These are phyloP conservation scores for Epizoanthus rinbou DNA, from an alignment of 92 coral and sea anemone genomes.

Conservation along the genomic window DNA sequence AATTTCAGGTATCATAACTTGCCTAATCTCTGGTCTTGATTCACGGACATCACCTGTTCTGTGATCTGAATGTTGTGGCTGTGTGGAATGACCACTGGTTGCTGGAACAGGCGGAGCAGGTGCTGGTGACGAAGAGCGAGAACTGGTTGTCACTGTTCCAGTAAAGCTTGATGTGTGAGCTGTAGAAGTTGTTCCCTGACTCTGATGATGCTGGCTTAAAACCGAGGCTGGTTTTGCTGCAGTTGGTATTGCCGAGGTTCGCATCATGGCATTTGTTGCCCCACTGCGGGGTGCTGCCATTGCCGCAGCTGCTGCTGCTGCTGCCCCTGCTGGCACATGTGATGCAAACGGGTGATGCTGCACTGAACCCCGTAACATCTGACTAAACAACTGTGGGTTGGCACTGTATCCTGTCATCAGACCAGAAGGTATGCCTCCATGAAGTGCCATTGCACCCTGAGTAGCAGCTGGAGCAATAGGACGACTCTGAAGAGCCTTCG, in stretches of 20 bases:
- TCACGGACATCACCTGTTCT: slow-evolving; percentile 25
- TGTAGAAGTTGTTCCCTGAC: slow-evolving; percentile 28
- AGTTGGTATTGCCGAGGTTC: slow-evolving; percentile 25
- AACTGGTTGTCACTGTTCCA: neutral
- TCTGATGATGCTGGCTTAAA: slow-evolving; percentile 27
- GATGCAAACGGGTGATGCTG: slow-evolving; percentile 69
- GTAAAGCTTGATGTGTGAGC: slow-evolving; percentile 20
- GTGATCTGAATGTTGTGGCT: slow-evolving; percentile 27
- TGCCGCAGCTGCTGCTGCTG: slow-evolving; percentile 85
- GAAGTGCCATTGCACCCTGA: slow-evolving; percentile 57
- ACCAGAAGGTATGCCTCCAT: slow-evolving; percentile 46
- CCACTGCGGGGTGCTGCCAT: slow-evolving; percentile 76
- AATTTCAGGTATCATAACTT: slow-evolving; percentile 11
- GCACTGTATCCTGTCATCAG: slow-evolving; percentile 30
- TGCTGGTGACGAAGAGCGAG: neutral
- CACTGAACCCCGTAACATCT: slow-evolving; percentile 47
- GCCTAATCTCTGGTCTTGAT: slow-evolving; percentile 32
- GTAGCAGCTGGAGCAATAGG: slow-evolving; percentile 96
- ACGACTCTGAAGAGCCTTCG: slow-evolving; percentile 82
- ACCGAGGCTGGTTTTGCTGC: slow-evolving; percentile 7
- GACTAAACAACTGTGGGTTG: slow-evolving; percentile 18
- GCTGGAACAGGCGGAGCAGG: slow-evolving; percentile 14
- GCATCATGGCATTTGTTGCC: slow-evolving; percentile 34
- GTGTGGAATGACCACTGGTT: slow-evolving; percentile 8
- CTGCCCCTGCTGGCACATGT: slow-evolving; percentile 86